These are phyloP conservation scores for Phalacrocorax pelagicus DNA, from an alignment of 2,113 vertebrate genomes.

Conservation along the genomic window DNA sequence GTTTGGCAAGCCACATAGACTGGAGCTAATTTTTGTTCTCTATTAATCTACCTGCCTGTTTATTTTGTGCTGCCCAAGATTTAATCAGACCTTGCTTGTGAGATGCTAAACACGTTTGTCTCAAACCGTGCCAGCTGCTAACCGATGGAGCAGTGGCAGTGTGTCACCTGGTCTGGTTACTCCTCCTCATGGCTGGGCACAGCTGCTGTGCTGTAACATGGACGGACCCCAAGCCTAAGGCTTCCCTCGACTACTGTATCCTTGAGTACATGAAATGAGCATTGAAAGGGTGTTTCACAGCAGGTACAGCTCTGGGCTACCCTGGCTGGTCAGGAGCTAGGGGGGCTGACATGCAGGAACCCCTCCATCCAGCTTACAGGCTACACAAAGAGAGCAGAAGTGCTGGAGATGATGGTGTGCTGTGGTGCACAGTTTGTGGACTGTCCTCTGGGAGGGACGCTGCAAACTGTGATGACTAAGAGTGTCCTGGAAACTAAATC, in stretches of 20 bases:
- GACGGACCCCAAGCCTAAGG: not conserved
- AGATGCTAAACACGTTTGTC: not conserved
- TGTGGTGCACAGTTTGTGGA: not conserved
- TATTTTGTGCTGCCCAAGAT: not conserved
- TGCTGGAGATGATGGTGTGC: not conserved
- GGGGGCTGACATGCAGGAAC: not conserved
- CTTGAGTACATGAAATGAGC: not conserved
- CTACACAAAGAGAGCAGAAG: not conserved
- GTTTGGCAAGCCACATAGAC: not conserved
- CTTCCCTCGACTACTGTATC: not conserved
- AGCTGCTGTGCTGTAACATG: not conserved
- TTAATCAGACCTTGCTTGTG: not conserved
- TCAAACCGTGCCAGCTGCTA: not conserved
- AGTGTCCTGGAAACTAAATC: not conserved
- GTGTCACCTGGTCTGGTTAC: not conserved
- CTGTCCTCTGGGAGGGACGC: not conserved
- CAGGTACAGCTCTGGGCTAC: not conserved
- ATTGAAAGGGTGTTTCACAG: not conserved
- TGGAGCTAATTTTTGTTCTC: not conserved
- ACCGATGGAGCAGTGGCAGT: not conserved
- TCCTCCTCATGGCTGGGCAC: not conserved
- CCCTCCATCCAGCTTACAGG: not conserved
- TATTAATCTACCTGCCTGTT: not conserved
- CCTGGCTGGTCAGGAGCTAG: not conserved
- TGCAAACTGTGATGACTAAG: not conserved